A percentile compares a stretch with the other conserved stretches of the same genome.
Conservation (phyloP, 2,888 invertebrate genomes). For the Matsumyia berberina region DNA sequence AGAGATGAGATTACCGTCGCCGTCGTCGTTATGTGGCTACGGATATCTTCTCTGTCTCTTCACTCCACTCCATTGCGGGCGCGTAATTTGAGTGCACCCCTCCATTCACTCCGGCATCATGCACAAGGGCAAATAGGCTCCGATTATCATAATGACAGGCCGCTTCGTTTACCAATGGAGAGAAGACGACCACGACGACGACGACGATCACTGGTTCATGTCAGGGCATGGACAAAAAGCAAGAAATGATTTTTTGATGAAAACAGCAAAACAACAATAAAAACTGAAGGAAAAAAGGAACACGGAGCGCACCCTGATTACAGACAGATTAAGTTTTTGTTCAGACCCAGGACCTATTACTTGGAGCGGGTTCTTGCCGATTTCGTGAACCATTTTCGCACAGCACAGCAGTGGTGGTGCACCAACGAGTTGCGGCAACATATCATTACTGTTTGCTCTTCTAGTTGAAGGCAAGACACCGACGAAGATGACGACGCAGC, state of each 20-base stretch:
- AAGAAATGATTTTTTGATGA: constrained; percentile 50
- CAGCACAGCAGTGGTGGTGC: too few species aligned
- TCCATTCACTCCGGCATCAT: constrained; percentile 34
- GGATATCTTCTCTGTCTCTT: not conserved
- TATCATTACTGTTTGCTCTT: constrained; percentile 56
- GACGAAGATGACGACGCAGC: not conserved
- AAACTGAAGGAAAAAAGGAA: constrained; percentile 13
- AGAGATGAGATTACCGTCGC: constrained; percentile 45
- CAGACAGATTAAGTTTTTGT: constrained; percentile 68
- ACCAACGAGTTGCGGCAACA: constrained; percentile 61
- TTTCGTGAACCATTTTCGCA: constrained; percentile 62
- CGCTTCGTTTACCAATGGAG: constrained; percentile 74
- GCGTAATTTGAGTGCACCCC: constrained; percentile 47
- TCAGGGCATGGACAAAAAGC: constrained; percentile 37
- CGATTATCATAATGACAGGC: constrained; percentile 82
- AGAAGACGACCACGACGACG: too few species aligned
- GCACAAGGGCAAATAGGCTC: constrained; percentile 82
- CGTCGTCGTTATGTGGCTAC: constrained; percentile 24
- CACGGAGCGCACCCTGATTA: constrained; percentile 66
- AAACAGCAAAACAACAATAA: constrained; percentile 25
- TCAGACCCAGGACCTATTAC: constrained; percentile 58
- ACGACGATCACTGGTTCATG: constrained; percentile 60
- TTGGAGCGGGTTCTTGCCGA: constrained; percentile 51
- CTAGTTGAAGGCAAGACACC: constrained; percentile 33
- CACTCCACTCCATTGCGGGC: constrained; percentile 17